phyloP scores from a whole-genome alignment of 2,113 vertebrate species.

The Oophaga pumilio region DNA sequence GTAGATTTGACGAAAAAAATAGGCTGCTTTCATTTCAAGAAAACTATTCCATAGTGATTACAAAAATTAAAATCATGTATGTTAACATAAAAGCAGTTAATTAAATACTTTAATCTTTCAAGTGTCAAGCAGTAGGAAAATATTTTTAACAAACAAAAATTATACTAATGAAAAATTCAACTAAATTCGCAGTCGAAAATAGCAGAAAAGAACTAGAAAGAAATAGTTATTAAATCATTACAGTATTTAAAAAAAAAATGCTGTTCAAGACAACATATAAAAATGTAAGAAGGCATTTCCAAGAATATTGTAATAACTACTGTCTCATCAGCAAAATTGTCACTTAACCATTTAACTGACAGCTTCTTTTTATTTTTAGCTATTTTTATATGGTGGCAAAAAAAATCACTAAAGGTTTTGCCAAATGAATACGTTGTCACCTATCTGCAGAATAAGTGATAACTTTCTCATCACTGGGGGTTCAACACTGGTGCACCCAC shows the following conservation, averaged over 20 bases:
- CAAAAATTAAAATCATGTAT: slow-evolving; percentile 55
- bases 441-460: too few relatives aligned
- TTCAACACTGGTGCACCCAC: too few relatives aligned
- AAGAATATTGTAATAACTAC: neutral
- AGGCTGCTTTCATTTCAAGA: slow-evolving; percentile 61
- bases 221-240: neutral
- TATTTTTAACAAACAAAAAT: slow-evolving; percentile 58
- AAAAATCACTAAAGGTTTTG: too few relatives aligned
- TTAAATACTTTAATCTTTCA: slow-evolving; percentile 36
- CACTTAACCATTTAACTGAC: neutral
- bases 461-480: too few relatives aligned
- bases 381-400: too few relatives aligned
- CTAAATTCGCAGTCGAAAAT: slow-evolving; percentile 32
- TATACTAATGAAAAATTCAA: slow-evolving; percentile 57
- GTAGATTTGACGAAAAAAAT: slow-evolving; percentile 65
- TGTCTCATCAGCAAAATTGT: neutral
- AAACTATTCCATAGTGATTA: slow-evolving; percentile 55
- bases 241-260: slow-evolving; percentile 2
- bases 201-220: neutral
- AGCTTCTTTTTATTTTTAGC: neutral
- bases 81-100: slow-evolving; percentile 45
- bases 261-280: neutral
- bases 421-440: too few relatives aligned
- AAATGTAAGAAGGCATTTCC: neutral
- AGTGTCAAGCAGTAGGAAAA: slow-evolving; percentile 37